Percentiles rank a stretch among this genome's conserved stretches.
These are phyloP conservation scores for Aurelia coerulea DNA, from an alignment of 30 jellyfish, hydroid and myxozoan genomes.

Conservation along the genomic window DNA sequence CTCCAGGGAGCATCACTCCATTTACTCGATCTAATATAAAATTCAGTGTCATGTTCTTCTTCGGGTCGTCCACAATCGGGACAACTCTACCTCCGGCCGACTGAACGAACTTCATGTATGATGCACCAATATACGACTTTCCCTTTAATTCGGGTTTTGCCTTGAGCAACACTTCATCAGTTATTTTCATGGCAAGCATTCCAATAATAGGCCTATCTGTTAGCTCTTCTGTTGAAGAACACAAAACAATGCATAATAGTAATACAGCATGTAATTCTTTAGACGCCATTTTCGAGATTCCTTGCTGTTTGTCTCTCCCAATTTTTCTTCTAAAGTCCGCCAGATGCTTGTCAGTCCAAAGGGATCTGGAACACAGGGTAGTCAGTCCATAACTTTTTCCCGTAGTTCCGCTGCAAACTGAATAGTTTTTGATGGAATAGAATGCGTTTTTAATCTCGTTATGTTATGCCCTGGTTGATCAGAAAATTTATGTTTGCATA, in stretches of 20 bases:
- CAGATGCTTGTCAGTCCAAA: too few species aligned
- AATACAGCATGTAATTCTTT: not conserved
- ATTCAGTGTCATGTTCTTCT: conserved; percentile 23
- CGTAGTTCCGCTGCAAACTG: too few species aligned
- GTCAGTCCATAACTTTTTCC: too few species aligned
- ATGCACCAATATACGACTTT: conserved; percentile 86
- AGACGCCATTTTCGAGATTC: not conserved
- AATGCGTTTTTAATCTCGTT: too few species aligned
- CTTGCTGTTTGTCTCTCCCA: too few species aligned
- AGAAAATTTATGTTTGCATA: too few species aligned
- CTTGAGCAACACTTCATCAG: conserved; percentile 62
- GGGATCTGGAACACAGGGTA: too few species aligned
- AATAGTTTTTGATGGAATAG: too few species aligned
- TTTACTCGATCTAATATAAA: conserved; percentile 22
- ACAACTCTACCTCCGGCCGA: conserved; percentile 91
- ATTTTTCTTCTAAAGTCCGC: too few species aligned
- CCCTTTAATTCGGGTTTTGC: conserved; percentile 58
- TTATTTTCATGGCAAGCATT: conserved; percentile 79
- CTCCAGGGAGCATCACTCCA: conserved; percentile 83
- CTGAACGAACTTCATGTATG: conserved; percentile 87
- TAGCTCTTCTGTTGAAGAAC: not conserved
- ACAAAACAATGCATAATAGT: not conserved
- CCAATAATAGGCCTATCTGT: conserved; percentile 87
- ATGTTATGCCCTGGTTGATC: too few species aligned
- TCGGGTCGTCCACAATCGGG: conserved; percentile 82